These are phyloP conservation scores for Axinella damicornis DNA, from an alignment of 37 sponge, comb jelly and placozoan genomes.

Conservation along the genomic window DNA sequence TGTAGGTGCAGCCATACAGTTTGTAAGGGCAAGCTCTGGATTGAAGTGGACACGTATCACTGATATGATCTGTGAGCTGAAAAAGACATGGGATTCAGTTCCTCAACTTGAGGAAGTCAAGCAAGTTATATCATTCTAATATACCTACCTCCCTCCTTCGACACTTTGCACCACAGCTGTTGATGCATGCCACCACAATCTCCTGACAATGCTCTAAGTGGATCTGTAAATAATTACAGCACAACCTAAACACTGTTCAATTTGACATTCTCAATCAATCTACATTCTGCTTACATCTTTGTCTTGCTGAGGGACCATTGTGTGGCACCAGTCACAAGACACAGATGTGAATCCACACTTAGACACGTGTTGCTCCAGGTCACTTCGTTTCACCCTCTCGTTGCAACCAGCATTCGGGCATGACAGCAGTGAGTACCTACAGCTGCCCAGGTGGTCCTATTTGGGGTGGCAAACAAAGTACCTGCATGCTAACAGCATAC, in stretches of 20 bases:
- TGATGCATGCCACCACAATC: slow-evolving; percentile 29
- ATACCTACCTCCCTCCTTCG: slow-evolving; percentile 61
- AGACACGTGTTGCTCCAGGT: slow-evolving; percentile 38
- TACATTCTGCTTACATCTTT: slow-evolving; percentile 61
- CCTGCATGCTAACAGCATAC: too few relatives aligned
- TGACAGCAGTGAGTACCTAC: slow-evolving; percentile 27
- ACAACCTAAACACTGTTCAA: too few relatives aligned
- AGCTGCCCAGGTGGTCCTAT: slow-evolving; percentile 39
- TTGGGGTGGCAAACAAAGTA: too few relatives aligned
- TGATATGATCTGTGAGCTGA: too few relatives aligned
- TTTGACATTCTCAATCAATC: too few relatives aligned
- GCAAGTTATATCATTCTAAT: too few relatives aligned
- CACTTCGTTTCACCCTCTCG: slow-evolving; percentile 13
- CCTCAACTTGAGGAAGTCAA: too few relatives aligned
- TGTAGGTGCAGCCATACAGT: too few relatives aligned
- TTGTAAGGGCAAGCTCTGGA: too few relatives aligned
- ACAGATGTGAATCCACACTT: slow-evolving; percentile 44
- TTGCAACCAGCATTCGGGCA: slow-evolving; percentile 59
- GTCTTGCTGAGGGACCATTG: neutral
- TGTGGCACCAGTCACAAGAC: slow-evolving; percentile 46
- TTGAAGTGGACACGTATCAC: too few relatives aligned
- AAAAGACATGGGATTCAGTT: too few relatives aligned
- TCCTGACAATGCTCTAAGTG: slow-evolving; percentile 48
- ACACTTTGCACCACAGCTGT: slow-evolving; percentile 59
- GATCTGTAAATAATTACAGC: too few relatives aligned